Conservation (phyloP, 2,888 invertebrate genomes). For the Limnephilus auricula region DNA sequence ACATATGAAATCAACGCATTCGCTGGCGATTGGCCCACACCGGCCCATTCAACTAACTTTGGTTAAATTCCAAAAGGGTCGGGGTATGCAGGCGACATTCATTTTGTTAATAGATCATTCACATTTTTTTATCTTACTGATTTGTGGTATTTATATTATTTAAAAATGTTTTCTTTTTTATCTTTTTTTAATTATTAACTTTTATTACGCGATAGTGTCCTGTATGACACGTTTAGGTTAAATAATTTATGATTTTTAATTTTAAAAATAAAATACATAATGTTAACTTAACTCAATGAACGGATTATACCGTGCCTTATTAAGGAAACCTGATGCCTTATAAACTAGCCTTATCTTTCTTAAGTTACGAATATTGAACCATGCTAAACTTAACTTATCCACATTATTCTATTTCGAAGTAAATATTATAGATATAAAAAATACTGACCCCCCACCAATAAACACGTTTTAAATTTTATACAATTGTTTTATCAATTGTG, state of each 20-base stretch:
- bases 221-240: slow-evolving; percentile 53
- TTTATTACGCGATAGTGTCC: slow-evolving; percentile 48
- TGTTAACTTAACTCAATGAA: slow-evolving; percentile 57
- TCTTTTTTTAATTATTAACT: slow-evolving; percentile 55
- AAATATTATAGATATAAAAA: not conserved
- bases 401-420: not conserved
- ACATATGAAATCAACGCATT: slow-evolving; percentile 56
- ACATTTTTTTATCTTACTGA: slow-evolving; percentile 53
- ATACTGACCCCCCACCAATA: not conserved
- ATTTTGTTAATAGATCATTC: slow-evolving; percentile 59
- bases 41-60: not conserved
- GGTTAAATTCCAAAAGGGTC: not conserved
- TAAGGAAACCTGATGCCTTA: slow-evolving; percentile 53
- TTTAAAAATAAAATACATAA: slow-evolving; percentile 41
- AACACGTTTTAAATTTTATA: no score
- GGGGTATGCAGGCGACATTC: slow-evolving; percentile 40
- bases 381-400: not conserved
- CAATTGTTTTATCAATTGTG: no score
- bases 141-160: slow-evolving; percentile 63
- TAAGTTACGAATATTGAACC: not conserved
- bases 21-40: slow-evolving; percentile 31
- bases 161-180: slow-evolving; percentile 53
- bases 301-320: slow-evolving; percentile 57
- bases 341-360: not conserved
- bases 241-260: slow-evolving; percentile 61